Percentiles rank a stretch among this genome's conserved stretches.
Conservation (phyloP, 2,113 vertebrate species). For the Corapipo altera region DNA sequence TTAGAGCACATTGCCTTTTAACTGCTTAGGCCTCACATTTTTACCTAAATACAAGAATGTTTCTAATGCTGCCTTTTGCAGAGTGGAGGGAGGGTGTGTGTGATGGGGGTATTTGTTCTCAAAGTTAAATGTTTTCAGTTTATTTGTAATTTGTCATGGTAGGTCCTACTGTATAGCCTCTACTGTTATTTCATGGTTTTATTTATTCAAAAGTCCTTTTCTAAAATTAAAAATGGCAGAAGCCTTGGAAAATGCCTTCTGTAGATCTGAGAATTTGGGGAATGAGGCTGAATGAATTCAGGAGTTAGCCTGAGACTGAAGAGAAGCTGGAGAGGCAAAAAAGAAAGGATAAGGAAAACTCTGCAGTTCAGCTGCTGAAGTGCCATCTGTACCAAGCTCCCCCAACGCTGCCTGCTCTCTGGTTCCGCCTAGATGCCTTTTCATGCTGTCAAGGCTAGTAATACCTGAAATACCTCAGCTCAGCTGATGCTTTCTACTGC, state of each 20-base stretch:
- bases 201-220: not conserved
- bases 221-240: not conserved
- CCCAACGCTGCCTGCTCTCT: rapidly evolving
- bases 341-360: not conserved
- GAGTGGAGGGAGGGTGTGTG: not conserved
- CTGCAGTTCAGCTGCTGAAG: not conserved
- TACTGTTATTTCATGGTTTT: not conserved
- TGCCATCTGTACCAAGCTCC: not conserved
- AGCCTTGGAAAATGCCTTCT: not conserved
- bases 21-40: conserved; percentile 48
- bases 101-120: not conserved
- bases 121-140: not conserved
- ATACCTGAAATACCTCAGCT: not conserved
- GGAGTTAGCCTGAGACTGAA: not conserved
- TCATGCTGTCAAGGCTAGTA: not conserved
- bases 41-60: conserved; percentile 56
- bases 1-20: conserved; percentile 56
- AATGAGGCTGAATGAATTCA: not conserved
- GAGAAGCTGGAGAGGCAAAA: not conserved
- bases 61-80: conserved; percentile 25
- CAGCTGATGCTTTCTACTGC: not conserved
- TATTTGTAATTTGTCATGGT: not conserved
- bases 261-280: not conserved
- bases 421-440: not conserved
- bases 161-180: not conserved